phyloP scores from a whole-genome alignment of 2,797 vertebrate genomes.

The Amblyraja radiata region DNA sequence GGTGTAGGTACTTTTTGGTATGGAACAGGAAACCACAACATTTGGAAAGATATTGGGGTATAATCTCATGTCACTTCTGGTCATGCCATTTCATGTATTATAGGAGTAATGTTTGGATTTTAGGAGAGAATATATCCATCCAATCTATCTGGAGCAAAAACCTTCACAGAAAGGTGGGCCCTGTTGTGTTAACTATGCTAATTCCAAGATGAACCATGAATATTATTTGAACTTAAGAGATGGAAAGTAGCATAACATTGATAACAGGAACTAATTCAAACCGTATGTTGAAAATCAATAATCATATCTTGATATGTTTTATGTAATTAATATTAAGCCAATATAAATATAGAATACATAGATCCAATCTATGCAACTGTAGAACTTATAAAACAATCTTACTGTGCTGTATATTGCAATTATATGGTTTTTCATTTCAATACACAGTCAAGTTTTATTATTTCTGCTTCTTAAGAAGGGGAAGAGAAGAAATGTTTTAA shows the following conservation, averaged over 20 bases:
- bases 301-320: slow-evolving; percentile 5
- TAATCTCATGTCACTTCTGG: not conserved
- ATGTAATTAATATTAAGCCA: slow-evolving; percentile 15
- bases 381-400: slow-evolving; percentile 63
- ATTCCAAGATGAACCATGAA: not conserved
- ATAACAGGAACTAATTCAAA: slow-evolving; percentile 3
- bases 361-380: slow-evolving; percentile 78
- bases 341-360: slow-evolving; percentile 26
- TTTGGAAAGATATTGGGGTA: slow-evolving; percentile 19
- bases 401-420: slow-evolving; percentile 69
- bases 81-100: not conserved
- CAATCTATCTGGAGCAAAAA: too few relatives aligned
- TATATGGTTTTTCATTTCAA: slow-evolving; percentile 62
- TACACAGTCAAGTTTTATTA: slow-evolving; percentile 58
- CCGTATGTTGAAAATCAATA: not conserved
- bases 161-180: not conserved
- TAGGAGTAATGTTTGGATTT: slow-evolving; percentile 13
- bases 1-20: slow-evolving; percentile 32
- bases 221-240: slow-evolving; percentile 10
- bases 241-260: slow-evolving; percentile 18
- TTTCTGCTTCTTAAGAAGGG: slow-evolving; percentile 67
- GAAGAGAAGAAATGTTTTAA: slow-evolving; percentile 60
- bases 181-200: slow-evolving; percentile 5
- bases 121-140: not conserved
- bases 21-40: not conserved